Base-by-base conservation (phyloP, 2,113 vertebrate genomes). In the Synchiropus splendidus region DNA sequence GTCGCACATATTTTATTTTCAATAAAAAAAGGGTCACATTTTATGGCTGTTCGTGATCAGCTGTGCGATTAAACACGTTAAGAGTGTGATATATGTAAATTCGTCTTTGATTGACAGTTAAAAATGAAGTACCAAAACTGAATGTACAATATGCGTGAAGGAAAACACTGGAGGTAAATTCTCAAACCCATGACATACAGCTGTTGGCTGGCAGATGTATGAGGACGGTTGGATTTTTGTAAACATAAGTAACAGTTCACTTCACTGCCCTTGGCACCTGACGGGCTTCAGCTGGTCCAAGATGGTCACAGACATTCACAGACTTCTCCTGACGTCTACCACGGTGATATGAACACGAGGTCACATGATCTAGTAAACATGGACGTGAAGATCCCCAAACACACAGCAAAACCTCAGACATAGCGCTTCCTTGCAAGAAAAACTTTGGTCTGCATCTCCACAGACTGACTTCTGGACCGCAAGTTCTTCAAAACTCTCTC, bases 161-260 rank as follows among this genome's bases (percentile, higher is more conserved):
- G 31, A 59, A 1, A 61, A 57, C 45, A 58, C 16, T 45, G 18
- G 41, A 52, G 56, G 58, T 35, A 51, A 56, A 21, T 27, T 27
- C 21, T 27, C 21, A 27, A 27, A 27, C 21, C 8, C 21, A 5
- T 27, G 21, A 27, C 21, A 27, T 27, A 39, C 14, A 45, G 1
- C 12, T 17, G 11, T 21, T 53, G 4, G 2, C 33, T 48, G 32
- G 45, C 2, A 4, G 21, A 27, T 27, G 21, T 49, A 48, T 36
- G 50, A 63, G 65, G 61, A 40, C 8, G 21, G 4, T 27, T 14
- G 43, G 11, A 56, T 45, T n/a, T 39, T 33, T 60, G 39, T 64
- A 54, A 65, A 67, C 53, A 65, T 9, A 47, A 12, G 2, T 45
- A 34, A 34, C 16, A 17, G 37, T 12, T 16, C 21, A 27, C 4